Evolutionary conservation across 2,797 vertebrate genomes (phyloP).

Genomic region (Neomorphus geoffroyi): DNA sequence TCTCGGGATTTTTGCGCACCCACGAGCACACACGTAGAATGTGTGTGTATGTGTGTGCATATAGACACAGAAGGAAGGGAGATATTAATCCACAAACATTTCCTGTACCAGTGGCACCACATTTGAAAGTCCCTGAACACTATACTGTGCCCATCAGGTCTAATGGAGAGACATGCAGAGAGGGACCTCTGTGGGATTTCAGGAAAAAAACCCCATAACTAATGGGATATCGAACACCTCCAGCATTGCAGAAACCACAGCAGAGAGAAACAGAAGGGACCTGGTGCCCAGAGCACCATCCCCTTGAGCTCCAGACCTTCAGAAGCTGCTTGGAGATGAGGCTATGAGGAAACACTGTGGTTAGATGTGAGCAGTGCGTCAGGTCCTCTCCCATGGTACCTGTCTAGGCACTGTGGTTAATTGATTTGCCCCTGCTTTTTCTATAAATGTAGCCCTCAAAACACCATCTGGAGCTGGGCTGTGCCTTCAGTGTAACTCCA

Average conservation of each 20-base stretch:
- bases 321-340: neutral
- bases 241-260: neutral
- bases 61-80: neutral
- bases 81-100: neutral
- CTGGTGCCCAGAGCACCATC: neutral
- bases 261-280: neutral
- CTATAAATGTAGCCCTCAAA: neutral
- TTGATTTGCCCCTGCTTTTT: neutral
- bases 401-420: neutral
- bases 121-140: neutral
- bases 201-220: neutral
- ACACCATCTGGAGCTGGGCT: neutral
- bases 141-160: neutral
- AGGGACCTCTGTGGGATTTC: neutral
- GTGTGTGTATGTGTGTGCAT: neutral
- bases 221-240: neutral
- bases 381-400: neutral
- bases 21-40: accelerated
- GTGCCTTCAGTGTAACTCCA: neutral
- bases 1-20: neutral
- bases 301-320: neutral
- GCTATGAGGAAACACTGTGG: neutral
- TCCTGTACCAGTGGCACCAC: accelerated
- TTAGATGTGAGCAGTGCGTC: neutral
- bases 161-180: accelerated